These are phyloP conservation scores for Apis dorsata DNA, from an alignment of 1,140 invertebrate genomes.

Conservation along the genomic window DNA sequence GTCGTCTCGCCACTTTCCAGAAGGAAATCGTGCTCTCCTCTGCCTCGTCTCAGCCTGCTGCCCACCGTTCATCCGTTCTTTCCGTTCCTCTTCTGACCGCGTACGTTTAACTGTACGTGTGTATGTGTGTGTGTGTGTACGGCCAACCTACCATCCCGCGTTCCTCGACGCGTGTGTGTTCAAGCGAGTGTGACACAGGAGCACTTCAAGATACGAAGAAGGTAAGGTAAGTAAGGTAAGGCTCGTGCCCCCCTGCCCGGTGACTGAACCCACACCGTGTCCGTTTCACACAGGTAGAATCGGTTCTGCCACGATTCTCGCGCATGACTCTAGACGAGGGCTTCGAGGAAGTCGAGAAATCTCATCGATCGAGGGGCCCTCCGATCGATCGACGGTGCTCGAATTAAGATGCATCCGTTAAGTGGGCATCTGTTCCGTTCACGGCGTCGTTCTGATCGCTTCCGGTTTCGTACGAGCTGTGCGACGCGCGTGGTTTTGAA, in stretches of 20 bases:
- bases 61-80: slow-evolving; percentile 32
- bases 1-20: slow-evolving; percentile 41
- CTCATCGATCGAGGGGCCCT: slow-evolving; percentile 37
- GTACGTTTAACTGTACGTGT: too few relatives aligned
- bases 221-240: slow-evolving; percentile 64
- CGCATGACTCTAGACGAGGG: slow-evolving; percentile 30
- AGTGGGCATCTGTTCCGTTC: not conserved
- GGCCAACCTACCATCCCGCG: slow-evolving; percentile 4
- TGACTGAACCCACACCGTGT: slow-evolving; percentile 70
- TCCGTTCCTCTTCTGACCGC: not conserved
- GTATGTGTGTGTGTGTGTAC: not conserved
- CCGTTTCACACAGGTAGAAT: slow-evolving; percentile 42
- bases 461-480: slow-evolving; percentile 21
- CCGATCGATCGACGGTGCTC: not conserved
- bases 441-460: not conserved
- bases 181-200: slow-evolving; percentile 56
- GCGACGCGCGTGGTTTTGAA: not conserved
- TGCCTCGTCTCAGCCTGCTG: slow-evolving; percentile 34
- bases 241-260: slow-evolving; percentile 68
- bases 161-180: not conserved
- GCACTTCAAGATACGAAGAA: slow-evolving; percentile 62
- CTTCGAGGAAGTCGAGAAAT: slow-evolving; percentile 52
- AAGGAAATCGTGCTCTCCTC: slow-evolving; percentile 52
- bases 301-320: slow-evolving; percentile 9
- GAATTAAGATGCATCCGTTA: slow-evolving; percentile 54